These are phyloP conservation scores for Poecilia gillii DNA, from an alignment of 2,797 vertebrate species.

Conservation along the genomic window DNA sequence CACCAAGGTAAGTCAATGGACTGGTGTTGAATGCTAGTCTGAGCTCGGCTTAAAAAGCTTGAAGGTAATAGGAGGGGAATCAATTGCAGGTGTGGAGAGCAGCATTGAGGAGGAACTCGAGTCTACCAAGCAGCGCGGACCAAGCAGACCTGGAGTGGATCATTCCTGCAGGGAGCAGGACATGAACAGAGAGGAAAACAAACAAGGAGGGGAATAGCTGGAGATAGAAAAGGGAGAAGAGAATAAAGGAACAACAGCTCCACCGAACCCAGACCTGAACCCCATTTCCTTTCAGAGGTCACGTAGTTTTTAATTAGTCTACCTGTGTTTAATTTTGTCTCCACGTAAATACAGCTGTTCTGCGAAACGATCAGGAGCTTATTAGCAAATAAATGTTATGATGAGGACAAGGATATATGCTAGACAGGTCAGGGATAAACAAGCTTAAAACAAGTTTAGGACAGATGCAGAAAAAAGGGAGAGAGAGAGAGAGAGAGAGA, in stretches of 20 bases:
- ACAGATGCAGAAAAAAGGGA: neutral
- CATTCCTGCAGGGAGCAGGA: neutral
- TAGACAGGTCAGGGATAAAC: neutral
- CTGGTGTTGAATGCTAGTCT: neutral
- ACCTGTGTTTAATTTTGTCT: neutral
- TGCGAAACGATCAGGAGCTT: neutral
- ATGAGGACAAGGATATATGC: neutral
- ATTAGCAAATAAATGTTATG: neutral
- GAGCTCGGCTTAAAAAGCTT: neutral
- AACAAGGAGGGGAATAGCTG: neutral
- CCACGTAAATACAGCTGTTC: neutral
- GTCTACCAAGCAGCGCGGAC: too few relatives aligned
- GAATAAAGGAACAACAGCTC: neutral
- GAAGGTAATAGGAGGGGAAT: neutral
- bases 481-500: too few relatives aligned
- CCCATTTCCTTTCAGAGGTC: neutral
- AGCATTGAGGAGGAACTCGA: neutral
- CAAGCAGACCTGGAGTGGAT: neutral
- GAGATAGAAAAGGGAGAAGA: neutral
- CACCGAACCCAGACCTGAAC: neutral
- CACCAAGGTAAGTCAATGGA: neutral
- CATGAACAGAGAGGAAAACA: neutral
- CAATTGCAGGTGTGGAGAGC: neutral
- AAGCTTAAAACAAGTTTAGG: neutral
- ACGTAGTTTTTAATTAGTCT: neutral